A percentile compares a stretch with the other conserved stretches of the same genome.
Evolutionary conservation across 2,888 invertebrate genomes (phyloP).

Genomic region (Lepidocyrtoides sp.): DNA sequence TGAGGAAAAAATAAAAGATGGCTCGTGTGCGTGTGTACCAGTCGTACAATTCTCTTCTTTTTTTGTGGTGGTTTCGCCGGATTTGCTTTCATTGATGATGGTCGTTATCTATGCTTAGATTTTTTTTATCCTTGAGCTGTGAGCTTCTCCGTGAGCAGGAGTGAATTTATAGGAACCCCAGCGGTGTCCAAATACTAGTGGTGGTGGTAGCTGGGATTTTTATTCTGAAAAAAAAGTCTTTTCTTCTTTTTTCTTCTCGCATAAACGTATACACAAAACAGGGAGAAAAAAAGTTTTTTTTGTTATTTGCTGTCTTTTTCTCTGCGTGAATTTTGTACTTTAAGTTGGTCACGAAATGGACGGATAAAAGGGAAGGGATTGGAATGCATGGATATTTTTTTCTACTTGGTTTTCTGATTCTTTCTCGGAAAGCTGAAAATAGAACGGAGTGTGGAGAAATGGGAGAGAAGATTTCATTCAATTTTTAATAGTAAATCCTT

Average conservation of each 20-base stretch:
- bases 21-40: constrained; percentile 76
- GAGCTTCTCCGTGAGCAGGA: constrained; percentile 33
- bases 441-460: too few species aligned
- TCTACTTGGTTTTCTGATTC: constrained; percentile 8
- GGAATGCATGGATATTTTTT: constrained; percentile 15
- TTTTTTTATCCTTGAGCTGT: constrained; percentile 43
- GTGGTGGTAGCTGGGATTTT: constrained; percentile 68
- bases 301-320: too few species aligned
- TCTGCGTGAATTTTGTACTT: constrained; percentile 50
- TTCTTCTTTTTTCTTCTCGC: constrained; percentile 13
- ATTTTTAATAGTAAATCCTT: too few species aligned
- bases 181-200: constrained; percentile 68
- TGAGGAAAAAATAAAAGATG: constrained; percentile 76
- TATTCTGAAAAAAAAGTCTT: constrained; percentile 8
- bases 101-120: constrained; percentile 79
- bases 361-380: constrained; percentile 74
- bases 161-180: constrained; percentile 75
- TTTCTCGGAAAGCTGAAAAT: too few species aligned
- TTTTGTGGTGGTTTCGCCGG: constrained; percentile 39
- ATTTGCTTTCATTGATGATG: constrained; percentile 80
- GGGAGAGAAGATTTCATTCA: too few species aligned
- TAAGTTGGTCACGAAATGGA: constrained; percentile 79
- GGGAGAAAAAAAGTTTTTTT: too few species aligned
- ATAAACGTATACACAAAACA: background rate
- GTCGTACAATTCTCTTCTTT: constrained; percentile 51